Conservation (phyloP, 1,140 invertebrate species). For the Gonatopus flavifemur region DNA sequence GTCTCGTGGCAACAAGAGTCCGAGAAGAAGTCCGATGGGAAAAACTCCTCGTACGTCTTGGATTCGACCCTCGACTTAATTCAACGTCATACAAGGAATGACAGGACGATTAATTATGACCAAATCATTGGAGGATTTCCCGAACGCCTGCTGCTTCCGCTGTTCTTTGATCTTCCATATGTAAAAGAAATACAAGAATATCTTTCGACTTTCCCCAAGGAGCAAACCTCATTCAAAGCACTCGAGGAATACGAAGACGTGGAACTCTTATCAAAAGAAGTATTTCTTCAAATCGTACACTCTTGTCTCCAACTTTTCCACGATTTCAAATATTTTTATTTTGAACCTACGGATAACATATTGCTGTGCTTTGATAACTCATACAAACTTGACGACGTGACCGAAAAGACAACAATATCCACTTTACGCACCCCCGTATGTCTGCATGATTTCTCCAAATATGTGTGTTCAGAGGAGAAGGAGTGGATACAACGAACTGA, state of each 20-base stretch:
- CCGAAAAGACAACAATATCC: slow-evolving; percentile 45
- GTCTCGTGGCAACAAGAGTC: too few relatives aligned
- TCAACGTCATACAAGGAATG: too few relatives aligned
- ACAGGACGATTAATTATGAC: too few relatives aligned
- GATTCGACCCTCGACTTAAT: too few relatives aligned
- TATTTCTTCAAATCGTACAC: slow-evolving; percentile 40
- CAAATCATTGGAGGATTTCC: too few relatives aligned
- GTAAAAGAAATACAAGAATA: too few relatives aligned
- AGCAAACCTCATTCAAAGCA: too few relatives aligned
- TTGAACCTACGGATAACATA: slow-evolving; percentile 52
- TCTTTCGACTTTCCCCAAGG: too few relatives aligned
- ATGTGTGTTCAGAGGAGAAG: slow-evolving; percentile 55
- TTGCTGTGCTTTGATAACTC: slow-evolving; percentile 54
- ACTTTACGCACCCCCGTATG: slow-evolving; percentile 58
- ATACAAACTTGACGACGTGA: slow-evolving; percentile 41
- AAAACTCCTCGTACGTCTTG: too few relatives aligned
- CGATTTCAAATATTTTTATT: slow-evolving; percentile 44
- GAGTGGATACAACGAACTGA: slow-evolving; percentile 57
- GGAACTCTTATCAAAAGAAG: slow-evolving; percentile 19
- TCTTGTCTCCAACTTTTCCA: slow-evolving; percentile 55
- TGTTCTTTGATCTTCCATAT: too few relatives aligned
- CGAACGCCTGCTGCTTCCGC: too few relatives aligned
- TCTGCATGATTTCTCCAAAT: slow-evolving; percentile 61
- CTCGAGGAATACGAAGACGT: slow-evolving; percentile 32
- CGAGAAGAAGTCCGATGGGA: too few relatives aligned